Base-by-base conservation (phyloP, 2,888 invertebrate species). In the Pandemis cinnamomeana region DNA sequence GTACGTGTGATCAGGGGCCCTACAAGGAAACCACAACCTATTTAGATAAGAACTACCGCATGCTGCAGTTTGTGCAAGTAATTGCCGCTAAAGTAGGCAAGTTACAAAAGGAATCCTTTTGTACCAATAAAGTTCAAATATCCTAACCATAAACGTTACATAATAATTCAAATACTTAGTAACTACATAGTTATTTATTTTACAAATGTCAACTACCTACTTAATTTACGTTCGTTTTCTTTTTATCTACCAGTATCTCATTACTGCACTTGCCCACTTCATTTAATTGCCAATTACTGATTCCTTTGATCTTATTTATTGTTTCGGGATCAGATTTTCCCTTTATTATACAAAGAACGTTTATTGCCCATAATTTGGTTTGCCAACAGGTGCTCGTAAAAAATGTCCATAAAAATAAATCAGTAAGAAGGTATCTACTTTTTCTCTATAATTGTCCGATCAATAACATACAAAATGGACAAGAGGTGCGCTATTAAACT, bases 11-110 rank as follows among this genome's bases (percentile, higher is more conserved):
- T 82, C 83, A 82, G 86, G 79, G 84, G 83, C 84, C 85, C 83
- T 83, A 84, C 83, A 80, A 92, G 93, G 91, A 93, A 92, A 91
- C 90, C 81, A 88, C 90, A 90, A 83, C 89, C 91, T 83, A 91
- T 83, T 89, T 92, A 91, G 93, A 93, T 93, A 93, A 93, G 85
- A 79, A 77, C 79, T 75, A 78, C 81, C 82, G 83, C 82, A 83
- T 77, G 82, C 80, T 81, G 82, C 86, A 84, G 86, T 87, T 86
- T 86, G 78, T 77, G 66, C 53, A 60, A 73, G 64, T 70, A 71
- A 62, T 84, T 82, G 81, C 81, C 82, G 83, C 86, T 85, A 41
- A 46, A 44, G 63, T 48, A 72, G 63, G 64, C 53, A 55, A 66
- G 53, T 53, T 70, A 69, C 60, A 62, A 62, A 20, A 15, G 48